phyloP scores from a whole-genome alignment of 2,113 vertebrate species.

The Corynorhinus townsendii region DNA sequence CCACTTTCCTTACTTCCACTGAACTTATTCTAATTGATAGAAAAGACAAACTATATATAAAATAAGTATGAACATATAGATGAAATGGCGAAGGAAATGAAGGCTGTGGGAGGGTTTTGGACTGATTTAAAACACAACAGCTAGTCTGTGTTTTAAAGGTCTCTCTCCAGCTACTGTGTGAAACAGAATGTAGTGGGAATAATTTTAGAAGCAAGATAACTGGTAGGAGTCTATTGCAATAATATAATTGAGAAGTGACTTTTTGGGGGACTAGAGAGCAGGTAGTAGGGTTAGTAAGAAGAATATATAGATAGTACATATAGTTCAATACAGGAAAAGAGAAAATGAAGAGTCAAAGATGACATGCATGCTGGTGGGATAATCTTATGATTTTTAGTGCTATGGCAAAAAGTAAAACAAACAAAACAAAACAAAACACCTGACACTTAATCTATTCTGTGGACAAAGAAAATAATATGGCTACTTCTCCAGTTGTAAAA shows the following conservation, averaged over 20 bases:
- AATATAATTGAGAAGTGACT: neutral
- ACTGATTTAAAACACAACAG: neutral
- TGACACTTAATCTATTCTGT: neutral
- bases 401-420: neutral
- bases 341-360: neutral
- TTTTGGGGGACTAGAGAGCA: neutral
- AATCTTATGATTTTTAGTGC: neutral
- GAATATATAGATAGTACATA: neutral
- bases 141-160: neutral
- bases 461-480: neutral
- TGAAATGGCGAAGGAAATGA: neutral
- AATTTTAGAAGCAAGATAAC: neutral
- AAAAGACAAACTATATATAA: neutral
- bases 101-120: neutral
- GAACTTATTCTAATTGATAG: neutral
- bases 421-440: neutral
- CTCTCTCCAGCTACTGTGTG: neutral
- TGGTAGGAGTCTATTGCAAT: neutral
- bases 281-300: neutral
- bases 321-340: neutral
- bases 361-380: neutral
- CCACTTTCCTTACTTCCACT: neutral
- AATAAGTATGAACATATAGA: neutral
- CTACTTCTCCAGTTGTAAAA: neutral
- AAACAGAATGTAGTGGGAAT: accelerated